Conservation (phyloP, 2,888 invertebrate species). For the Drosophila algonquin region DNA sequence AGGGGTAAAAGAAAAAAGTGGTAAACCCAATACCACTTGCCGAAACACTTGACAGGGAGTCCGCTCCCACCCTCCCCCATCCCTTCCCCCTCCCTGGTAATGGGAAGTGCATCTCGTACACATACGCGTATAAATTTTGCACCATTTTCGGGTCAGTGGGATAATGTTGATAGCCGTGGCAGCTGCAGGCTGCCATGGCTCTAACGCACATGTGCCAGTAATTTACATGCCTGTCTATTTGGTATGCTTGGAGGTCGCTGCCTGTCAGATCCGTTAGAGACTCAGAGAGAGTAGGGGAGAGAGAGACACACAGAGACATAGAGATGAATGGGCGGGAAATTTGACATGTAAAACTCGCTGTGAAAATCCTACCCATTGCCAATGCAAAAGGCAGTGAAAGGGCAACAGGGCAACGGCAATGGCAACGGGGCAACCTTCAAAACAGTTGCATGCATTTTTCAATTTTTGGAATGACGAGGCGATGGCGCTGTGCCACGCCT, state of each 20-base stretch:
- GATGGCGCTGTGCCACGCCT: conserved; percentile 40
- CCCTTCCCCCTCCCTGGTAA: not conserved
- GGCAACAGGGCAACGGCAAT: conserved; percentile 60
- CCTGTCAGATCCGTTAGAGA: not conserved
- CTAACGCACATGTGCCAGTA: conserved; percentile 48
- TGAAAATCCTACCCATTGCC: conserved; percentile 45
- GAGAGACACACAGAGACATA: not conserved
- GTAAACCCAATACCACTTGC: not conserved
- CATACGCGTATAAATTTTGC: conserved; percentile 31
- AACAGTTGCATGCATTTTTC: conserved; percentile 78
- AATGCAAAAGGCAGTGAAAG: conserved; percentile 37
- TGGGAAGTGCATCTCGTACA: conserved; percentile 12
- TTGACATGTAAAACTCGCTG: conserved; percentile 37
- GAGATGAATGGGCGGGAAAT: conserved; percentile 9
- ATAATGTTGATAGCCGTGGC: conserved; percentile 56
- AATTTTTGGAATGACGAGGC: conserved; percentile 58
- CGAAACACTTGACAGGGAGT: conserved; percentile 21
- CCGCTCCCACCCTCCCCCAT: not conserved
- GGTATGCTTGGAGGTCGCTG: conserved; percentile 63
- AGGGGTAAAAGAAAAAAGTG: not conserved
- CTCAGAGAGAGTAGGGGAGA: not conserved
- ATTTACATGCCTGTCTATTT: conserved; percentile 65
- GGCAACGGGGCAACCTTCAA: conserved; percentile 72
- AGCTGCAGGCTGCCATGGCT: conserved; percentile 37
- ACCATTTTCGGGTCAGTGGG: conserved; percentile 43